Evolutionary conservation across 2,888 invertebrate species (phyloP), one percentile per base, ranked within the genome.

Genomic region (Mactromeris polynyma): DNA sequence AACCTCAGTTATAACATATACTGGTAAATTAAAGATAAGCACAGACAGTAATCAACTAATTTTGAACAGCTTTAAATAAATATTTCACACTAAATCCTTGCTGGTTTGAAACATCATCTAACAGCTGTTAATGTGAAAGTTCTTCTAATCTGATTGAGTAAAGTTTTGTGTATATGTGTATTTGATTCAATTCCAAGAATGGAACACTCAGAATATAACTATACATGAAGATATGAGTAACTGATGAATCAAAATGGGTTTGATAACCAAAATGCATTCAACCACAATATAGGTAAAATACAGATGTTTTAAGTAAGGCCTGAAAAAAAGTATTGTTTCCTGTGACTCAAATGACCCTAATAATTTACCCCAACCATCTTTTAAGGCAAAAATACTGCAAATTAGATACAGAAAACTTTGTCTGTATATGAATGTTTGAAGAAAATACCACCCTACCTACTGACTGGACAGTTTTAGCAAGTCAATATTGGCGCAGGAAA

Each of bases 181-280:
- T 64, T 64, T 64, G 58, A 64, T 64, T 64, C 58, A 64, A 26
- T 64, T 64, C 58, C 58, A 26, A 64, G 58, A 64, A 64, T 64
- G 26, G 58, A 64, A 64, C 58, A 64, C 58, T 64, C 58, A n/a
- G 58, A 26, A 4, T 64, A 0, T 26, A 64, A 7, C 58, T 26
- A 64, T 11, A 64, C 58, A 64, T 26, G 58, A 21, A 64, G 6
- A n/a, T 64, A 64, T 26, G 58, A 64, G 58, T 64, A 64, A 64
- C 58, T 64, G 58, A 64, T 64, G 58, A 64, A 64, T 26, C 58
- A 64, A 64, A 64, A 64, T 26, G n/a, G 58, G 58, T 64, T 26
- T n/a, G 58, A 64, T 26, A 64, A 64, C 58, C 58, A 26, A 26
- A n/a, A 26, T 26, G 26, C 58, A 64, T n/a, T 64, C 26, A 64